Evolutionary conservation across 2,888 invertebrate genomes (phyloP), one percentile per base, ranked within the genome.

Genomic region (Mylabris sibirica): DNA sequence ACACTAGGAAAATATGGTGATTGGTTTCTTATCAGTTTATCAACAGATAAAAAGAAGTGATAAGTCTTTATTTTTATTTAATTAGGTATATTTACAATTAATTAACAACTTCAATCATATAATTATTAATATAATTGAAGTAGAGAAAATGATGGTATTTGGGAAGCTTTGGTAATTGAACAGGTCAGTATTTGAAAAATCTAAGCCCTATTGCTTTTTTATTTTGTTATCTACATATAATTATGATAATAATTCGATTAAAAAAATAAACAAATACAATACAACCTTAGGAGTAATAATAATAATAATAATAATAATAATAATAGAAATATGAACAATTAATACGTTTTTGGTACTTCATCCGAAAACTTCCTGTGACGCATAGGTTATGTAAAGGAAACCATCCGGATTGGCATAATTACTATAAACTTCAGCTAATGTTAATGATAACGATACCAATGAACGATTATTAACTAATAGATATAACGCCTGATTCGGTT

Each of bases 341-440:
- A 49, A 49, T 49, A 20, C 49, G 17, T 20, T 17, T 20, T 49
- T 4, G 30, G 30, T 6, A 30, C 8, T 30, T 53, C 12, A 53
- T 24, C 95, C 96, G 82, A 96, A 96, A 76, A 93, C 93, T 86
- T 96, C 95, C 86, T 96, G 95, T 26, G 95, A 95, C 0, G 96
- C 95, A 81, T 96, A 96, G 0, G 94, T 94, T 78, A 96, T 90
- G 83, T 96, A 95, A 0, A 96, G 88, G 81, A 95, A 96, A 0
- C 96, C 96, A 82, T 96, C 96, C 35, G 91, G 91, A 74, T 93
- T 93, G 60, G 90, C 89, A 77, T 93, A 90, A 70, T 91, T 89
- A 44, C 90, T 88, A 84, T 96, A 95, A 0, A 95, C 90, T 84
- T 96, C 94, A 0, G 92, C 90, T 86, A 96, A 88, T 0, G 95